A percentile compares a stretch with the other conserved stretches of the same genome.
These are phyloP conservation scores for Sebastes melanostomus DNA, from an alignment of 2,797 vertebrate genomes.

Conservation along the genomic window DNA sequence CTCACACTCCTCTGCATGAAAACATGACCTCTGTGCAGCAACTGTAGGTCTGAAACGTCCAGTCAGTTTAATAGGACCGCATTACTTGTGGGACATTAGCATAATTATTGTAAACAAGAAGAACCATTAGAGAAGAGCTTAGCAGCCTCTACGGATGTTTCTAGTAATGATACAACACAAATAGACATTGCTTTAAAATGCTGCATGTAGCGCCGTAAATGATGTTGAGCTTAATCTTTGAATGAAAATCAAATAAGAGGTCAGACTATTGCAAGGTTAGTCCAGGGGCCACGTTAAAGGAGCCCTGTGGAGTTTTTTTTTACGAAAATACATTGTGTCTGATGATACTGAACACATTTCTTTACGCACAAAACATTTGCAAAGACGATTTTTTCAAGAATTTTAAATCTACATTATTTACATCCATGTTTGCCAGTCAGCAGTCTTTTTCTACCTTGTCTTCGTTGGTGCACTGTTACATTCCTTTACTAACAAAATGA, in stretches of 20 bases:
- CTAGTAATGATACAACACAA: neutral
- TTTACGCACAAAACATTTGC: neutral
- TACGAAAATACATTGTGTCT: neutral
- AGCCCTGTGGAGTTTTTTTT: neutral
- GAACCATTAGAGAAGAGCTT: conserved; percentile 1
- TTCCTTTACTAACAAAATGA: too few species aligned
- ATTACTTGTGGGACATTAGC: neutral
- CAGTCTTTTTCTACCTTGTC: neutral
- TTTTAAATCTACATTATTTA: neutral
- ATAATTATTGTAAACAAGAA: conserved; percentile 22
- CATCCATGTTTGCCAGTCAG: neutral
- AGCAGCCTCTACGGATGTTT: neutral
- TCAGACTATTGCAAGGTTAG: neutral
- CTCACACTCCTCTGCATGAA: conserved; percentile 5
- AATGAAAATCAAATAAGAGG: neutral
- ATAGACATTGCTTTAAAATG: neutral
- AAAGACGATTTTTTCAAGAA: neutral
- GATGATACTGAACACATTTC: neutral
- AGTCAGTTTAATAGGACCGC: neutral
- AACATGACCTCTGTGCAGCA: conserved; percentile 6
- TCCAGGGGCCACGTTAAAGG: neutral
- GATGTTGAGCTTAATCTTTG: neutral
- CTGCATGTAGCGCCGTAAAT: neutral
- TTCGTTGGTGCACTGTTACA: neutral
- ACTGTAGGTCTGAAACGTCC: neutral